Evolutionary conservation across 2,888 invertebrate species (phyloP).

Genomic region (Macropis europaea): DNA sequence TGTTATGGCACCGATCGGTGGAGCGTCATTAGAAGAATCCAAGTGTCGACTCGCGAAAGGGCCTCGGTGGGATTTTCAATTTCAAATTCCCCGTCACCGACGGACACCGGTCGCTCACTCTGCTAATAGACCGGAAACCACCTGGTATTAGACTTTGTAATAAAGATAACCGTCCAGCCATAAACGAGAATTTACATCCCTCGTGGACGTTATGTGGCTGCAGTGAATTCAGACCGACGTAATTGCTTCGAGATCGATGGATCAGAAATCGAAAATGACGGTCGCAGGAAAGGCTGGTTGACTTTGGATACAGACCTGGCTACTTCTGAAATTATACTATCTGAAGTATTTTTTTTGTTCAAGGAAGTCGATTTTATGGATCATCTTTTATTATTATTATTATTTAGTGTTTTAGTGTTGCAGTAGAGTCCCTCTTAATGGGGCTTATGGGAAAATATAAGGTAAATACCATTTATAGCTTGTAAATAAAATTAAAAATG

Average conservation of each 20-base stretch:
- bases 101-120: not conserved
- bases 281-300: not conserved
- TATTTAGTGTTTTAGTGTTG: too few relatives aligned
- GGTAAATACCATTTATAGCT: too few relatives aligned
- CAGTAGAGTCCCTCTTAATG: too few relatives aligned
- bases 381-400: too few relatives aligned
- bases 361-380: too few relatives aligned
- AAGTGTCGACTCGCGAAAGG: constrained; percentile 30
- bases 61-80: constrained; percentile 27
- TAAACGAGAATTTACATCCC: constrained; percentile 35
- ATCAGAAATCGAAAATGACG: not conserved
- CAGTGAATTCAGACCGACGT: not conserved
- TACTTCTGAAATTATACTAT: too few relatives aligned
- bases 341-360: too few relatives aligned
- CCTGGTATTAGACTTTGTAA: constrained; percentile 40
- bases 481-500: too few relatives aligned
- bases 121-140: constrained; percentile 27
- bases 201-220: not conserved
- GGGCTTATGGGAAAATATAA: too few relatives aligned
- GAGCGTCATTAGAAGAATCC: constrained; percentile 36
- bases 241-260: not conserved
- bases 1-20: constrained; percentile 56
- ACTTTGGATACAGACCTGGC: too few relatives aligned
- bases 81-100: constrained; percentile 30
- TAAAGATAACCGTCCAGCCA: constrained; percentile 28